phyloP scores from a whole-genome alignment of 2,797 vertebrate genomes.

The Sebastes elongatus region DNA sequence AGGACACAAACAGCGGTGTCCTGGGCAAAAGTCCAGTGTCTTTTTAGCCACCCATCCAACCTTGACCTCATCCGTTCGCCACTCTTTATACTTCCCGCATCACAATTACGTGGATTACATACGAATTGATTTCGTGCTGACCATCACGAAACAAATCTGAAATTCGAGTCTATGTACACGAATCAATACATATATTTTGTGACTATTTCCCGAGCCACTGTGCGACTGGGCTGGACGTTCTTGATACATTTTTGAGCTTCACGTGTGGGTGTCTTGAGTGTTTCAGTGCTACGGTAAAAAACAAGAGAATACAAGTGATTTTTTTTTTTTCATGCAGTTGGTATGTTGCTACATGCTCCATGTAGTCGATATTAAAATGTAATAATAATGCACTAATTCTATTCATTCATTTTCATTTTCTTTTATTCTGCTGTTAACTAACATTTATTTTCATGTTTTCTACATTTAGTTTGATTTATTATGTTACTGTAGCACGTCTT shows the following conservation, averaged over 20 bases:
- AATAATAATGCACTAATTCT: conserved; percentile 66
- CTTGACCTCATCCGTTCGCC: no score
- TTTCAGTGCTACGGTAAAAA: conserved; percentile 32
- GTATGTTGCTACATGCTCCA: conserved; percentile 34
- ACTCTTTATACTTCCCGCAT: no score
- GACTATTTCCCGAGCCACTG: no score
- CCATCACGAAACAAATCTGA: no score
- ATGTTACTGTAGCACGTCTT: conserved; percentile 37
- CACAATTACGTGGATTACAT: no score
- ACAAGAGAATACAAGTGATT: not conserved
- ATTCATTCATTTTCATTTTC: conserved; percentile 36
- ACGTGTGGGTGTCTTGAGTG: conserved; percentile 23
- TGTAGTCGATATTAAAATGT: conserved; percentile 49
- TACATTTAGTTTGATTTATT: conserved; percentile 41
- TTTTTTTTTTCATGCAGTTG: conserved; percentile 30
- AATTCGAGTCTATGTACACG: no score
- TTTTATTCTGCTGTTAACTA: conserved; percentile 45
- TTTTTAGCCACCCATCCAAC: no score
- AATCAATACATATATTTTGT: no score
- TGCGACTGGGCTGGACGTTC: not conserved
- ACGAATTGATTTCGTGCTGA: no score
- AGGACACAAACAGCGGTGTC: no score
- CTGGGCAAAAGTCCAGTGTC: no score
- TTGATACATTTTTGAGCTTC: conserved; percentile 60
- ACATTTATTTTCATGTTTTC: conserved; percentile 50